Percentiles rank a stretch among this genome's conserved stretches.
Evolutionary conservation across 1,140 invertebrate genomes (phyloP).

Genomic region (Papilio xuthus): DNA sequence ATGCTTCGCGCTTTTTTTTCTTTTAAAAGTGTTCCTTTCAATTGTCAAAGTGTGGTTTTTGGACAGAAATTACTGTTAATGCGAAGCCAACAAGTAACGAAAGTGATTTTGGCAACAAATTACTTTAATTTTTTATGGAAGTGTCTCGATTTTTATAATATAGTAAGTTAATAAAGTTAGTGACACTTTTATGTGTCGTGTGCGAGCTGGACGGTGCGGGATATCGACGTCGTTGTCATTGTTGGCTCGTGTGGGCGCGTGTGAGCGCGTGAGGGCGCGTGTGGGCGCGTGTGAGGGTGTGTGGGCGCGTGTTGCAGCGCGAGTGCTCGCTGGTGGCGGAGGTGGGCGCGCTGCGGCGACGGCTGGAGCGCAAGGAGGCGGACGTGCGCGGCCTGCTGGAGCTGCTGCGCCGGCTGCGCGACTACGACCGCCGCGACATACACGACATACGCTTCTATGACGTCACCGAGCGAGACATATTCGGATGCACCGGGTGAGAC

Average conservation of each 20-base stretch:
- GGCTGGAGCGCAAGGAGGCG: constrained; percentile 62
- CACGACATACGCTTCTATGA: constrained; percentile 73
- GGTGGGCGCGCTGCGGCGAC: constrained; percentile 68
- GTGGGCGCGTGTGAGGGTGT: not conserved
- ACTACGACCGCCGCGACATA: constrained; percentile 63
- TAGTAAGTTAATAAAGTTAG: too few relatives aligned
- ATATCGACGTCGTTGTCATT: not conserved
- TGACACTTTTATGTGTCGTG: too few relatives aligned
- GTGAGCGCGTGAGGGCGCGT: too few relatives aligned
- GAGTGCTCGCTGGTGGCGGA: constrained; percentile 62
- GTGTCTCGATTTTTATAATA: too few relatives aligned
- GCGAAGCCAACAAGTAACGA: too few relatives aligned
- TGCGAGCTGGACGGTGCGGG: not conserved
- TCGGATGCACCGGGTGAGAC: constrained; percentile 52
- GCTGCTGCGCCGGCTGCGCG: constrained; percentile 67
- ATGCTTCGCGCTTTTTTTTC: not conserved
- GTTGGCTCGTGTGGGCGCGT: not conserved
- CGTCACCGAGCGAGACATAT: constrained; percentile 72
- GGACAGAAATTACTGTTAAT: too few relatives aligned
- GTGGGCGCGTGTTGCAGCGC: constrained; percentile 52
- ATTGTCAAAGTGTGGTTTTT: too few relatives aligned
- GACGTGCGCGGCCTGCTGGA: constrained; percentile 69
- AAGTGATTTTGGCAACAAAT: too few relatives aligned
- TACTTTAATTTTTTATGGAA: too few relatives aligned
- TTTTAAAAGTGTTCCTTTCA: not conserved